Conservation (phyloP, 37 sponge, comb jelly and placozoan genomes). For the Halichondria panicea region DNA sequence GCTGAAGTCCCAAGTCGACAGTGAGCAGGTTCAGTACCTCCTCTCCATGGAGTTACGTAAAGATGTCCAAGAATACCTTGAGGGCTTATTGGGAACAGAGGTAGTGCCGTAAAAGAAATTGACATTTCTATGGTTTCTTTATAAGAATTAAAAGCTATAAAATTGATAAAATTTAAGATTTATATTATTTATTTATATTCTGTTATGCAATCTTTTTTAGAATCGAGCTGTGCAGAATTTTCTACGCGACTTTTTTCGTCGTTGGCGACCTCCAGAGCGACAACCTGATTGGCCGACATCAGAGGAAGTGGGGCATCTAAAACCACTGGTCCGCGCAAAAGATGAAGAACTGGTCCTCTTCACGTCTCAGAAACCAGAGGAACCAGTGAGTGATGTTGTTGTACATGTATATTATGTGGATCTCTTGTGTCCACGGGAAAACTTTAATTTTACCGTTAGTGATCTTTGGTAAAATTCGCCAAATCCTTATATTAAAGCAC, state of each 20-base stretch:
- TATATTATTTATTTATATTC: too few species aligned
- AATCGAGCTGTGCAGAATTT: constrained; percentile 2
- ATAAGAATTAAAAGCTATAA: too few species aligned
- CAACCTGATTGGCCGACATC: background rate
- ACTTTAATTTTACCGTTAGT: too few species aligned
- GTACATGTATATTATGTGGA: too few species aligned
- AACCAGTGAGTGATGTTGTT: too few species aligned
- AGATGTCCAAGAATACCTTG: constrained; percentile 59
- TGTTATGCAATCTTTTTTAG: too few species aligned
- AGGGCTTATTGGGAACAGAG: constrained; percentile 26
- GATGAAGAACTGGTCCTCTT: constrained; percentile 37
- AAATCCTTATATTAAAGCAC: too few species aligned
- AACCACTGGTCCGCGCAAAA: constrained; percentile 13
- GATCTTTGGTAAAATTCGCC: too few species aligned
- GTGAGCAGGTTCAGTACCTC: constrained; percentile 53
- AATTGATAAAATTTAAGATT: too few species aligned
- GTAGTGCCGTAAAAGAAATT: background rate
- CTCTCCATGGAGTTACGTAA: constrained; percentile 48
- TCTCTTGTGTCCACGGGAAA: too few species aligned
- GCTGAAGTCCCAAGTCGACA: constrained; percentile 16
- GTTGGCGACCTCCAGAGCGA: constrained; percentile 35
- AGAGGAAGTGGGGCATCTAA: constrained; percentile 1
- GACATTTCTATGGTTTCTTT: too few species aligned
- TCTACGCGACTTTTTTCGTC: constrained; percentile 16
- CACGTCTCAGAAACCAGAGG: constrained; percentile 4